Conservation (phyloP, 1,140 invertebrate species). For the Subanguina moxae region DNA sequence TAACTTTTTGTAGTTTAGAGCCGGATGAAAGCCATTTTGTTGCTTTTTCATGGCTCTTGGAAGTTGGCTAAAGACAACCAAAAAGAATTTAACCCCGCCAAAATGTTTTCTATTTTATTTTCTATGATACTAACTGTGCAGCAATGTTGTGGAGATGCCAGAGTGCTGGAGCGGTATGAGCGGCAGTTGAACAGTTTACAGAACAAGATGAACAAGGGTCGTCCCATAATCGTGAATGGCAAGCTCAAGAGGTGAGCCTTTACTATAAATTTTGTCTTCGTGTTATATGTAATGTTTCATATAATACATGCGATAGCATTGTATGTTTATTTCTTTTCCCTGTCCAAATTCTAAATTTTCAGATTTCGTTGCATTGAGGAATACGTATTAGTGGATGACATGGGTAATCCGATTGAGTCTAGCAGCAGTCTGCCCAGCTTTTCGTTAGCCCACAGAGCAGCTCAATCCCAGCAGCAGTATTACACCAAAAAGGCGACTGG, state of each 20-base stretch:
- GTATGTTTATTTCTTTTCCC: too few species aligned
- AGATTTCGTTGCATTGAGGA: constrained; percentile 13
- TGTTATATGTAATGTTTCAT: too few species aligned
- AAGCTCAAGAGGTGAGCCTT: constrained; percentile 6
- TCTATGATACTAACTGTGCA: too few species aligned
- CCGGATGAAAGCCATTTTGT: too few species aligned
- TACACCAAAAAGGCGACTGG: constrained; percentile 1
- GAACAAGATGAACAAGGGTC: constrained; percentile 14
- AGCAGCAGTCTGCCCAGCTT: background rate
- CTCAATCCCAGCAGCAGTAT: background rate
- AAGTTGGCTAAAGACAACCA: too few species aligned
- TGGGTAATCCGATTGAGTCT: constrained; percentile 5
- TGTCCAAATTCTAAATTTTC: too few species aligned
- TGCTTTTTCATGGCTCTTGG: too few species aligned
- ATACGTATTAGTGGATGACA: constrained; percentile 4
- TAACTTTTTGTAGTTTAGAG: too few species aligned
- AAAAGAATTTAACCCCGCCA: too few species aligned
- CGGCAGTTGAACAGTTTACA: constrained; percentile 14
- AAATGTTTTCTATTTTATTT: too few species aligned
- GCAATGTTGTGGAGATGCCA: background rate
- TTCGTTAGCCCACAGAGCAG: background rate
- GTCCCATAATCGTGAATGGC: constrained; percentile 10
- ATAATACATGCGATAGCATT: too few species aligned
- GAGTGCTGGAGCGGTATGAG: constrained; percentile 13
- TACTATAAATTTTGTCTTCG: too few species aligned